Evolutionary conservation across 2,113 vertebrate genomes (phyloP).

Genomic region (Hippocampus barbouri): DNA sequence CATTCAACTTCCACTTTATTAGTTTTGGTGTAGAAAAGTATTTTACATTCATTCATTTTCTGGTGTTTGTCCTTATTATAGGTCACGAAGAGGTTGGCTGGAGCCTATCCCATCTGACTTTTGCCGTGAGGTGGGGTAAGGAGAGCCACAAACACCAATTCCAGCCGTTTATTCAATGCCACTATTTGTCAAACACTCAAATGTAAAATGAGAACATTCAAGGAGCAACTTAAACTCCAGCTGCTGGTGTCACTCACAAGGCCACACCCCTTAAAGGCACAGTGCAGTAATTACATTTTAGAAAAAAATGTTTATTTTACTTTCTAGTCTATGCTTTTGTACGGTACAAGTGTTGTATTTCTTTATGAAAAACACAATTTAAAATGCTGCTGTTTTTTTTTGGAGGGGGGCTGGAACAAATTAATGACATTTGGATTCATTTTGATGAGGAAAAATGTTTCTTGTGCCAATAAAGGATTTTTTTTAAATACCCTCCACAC

Average conservation of each 20-base stretch:
- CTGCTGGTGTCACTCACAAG: background rate
- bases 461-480: background rate
- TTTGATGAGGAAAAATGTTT: too few species aligned
- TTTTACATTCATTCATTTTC: too few species aligned
- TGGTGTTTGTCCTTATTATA: too few species aligned
- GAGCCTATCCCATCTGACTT: too few species aligned
- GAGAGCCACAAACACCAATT: background rate
- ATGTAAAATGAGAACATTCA: background rate
- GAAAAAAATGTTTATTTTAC: background rate
- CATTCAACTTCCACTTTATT: too few species aligned
- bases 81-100: too few species aligned
- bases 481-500: slow-evolving; percentile 27
- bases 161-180: too few species aligned
- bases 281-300: background rate
- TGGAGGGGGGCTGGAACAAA: too few species aligned
- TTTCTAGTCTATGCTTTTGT: background rate
- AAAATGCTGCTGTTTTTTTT: background rate
- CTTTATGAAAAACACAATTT: too few species aligned
- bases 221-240: background rate
- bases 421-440: too few species aligned
- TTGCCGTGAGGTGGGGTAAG: too few species aligned
- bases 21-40: too few species aligned
- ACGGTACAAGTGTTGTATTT: background rate
- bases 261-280: background rate
- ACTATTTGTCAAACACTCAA: background rate